Evolutionary conservation across 2,113 vertebrate species (phyloP), one percentile per base, ranked within the genome.

Genomic region (Apus apus): DNA sequence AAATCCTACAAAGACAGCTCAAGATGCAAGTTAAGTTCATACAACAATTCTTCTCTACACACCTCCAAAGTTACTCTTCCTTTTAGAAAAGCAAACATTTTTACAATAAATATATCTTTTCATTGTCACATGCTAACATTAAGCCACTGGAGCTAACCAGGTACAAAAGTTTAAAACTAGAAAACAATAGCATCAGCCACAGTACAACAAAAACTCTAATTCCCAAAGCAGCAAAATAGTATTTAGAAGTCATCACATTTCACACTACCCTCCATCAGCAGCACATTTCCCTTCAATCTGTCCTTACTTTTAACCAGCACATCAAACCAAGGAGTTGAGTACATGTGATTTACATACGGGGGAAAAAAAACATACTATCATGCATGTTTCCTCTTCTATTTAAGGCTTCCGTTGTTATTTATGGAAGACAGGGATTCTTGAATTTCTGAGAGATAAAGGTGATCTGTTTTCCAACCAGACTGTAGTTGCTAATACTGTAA

Each of bases 321-420:
- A 84, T 38, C 40, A 66, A 74, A 82, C 16, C 22, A 79, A 93
- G 56, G 62, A 64, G 54, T 76, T 76, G 13, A 90, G 48, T 40
- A 57, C 83, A 78, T 30, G 83, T 93, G 94, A 88, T 92, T 96
- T 86, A 92, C 22, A 62, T 68, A n/a, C 1, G 20, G 40, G 38
- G 29, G 11, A 14, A 64, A 80, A 64, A 80, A 30, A 77, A 46
- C 0, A 1, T 20, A 66, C 11, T 48, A 45, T 56, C 78, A 87
- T 16, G 62, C 3, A 25, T 83, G 88, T 53, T 94, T 94, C 94
- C 66, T 51, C 54, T 95, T 85, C 73, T 93, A 65, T 85, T 95
- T 90, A 89, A 79, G 80, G 40, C 20, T 90, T 85, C 71, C 73
- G 30, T 21, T 82, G 50, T 80, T 95, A 97, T 91, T 91, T 94